Base-by-base conservation (phyloP, 1,140 invertebrate species). In the Monochamus saltuarius region DNA sequence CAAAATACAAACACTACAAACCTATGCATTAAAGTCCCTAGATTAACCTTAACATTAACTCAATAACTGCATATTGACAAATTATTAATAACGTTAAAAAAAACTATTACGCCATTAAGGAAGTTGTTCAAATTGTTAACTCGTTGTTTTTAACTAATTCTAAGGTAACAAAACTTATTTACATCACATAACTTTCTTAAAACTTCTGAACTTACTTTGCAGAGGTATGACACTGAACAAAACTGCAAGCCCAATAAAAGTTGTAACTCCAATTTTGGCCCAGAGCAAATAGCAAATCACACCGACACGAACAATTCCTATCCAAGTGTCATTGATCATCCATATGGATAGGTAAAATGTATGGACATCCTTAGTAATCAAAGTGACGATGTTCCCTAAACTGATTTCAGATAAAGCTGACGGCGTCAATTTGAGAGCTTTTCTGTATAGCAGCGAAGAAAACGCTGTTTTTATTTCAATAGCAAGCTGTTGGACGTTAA, bases 331-430 rank as follows among this genome's bases (percentile, higher is more conserved):
- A 73, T 91, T 88, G 10, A 66, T 34, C 14, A 55, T 46, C 35
- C 35, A 35, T 11, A 88, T 78, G 0, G 84, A 83, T 36, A 82
- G 79, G 70, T 91, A 88, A 68, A 91, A 84, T 14, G 86, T 80
- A 52, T 86, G 86, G 43, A 90, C 87, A 75, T 97, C 94, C 76
- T 96, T 97, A 10, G 92, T 94, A 62, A 97, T 81, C 3, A 97
- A 80, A 77, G 97, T 97, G 9, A 97, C 89, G 72, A 97, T 87
- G 79, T 97, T 89, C 6, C 94, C 94, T 38, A 85, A 83, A 7
- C 90, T 92, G 7, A 90, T 92, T 72, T 89, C 82, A n/a, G 85
- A 84, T 34, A 90, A 85, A 14, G 90, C 85, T 4, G 82, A 84
- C 68, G 85, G 85, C 46, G 83, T 88, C 2, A 92, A 71, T 17